Evolutionary conservation across 2,888 invertebrate species (phyloP).

Genomic region (Fissipunctia ypsillon): DNA sequence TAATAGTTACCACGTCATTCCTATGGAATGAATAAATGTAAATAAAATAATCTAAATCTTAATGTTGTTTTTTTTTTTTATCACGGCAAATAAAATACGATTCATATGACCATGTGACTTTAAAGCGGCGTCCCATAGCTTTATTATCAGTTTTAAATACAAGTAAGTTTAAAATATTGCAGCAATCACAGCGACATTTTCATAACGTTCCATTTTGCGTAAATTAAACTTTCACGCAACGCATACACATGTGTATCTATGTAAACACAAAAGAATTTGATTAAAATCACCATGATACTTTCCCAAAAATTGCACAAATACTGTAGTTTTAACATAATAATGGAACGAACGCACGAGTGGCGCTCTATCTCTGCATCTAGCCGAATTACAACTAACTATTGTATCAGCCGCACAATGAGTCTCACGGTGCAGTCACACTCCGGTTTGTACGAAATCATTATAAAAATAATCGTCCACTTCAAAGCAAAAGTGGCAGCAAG

Average conservation of each 20-base stretch:
- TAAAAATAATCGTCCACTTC: slow-evolving; percentile 37
- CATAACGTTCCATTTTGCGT: slow-evolving; percentile 2
- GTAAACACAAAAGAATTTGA: slow-evolving; percentile 51
- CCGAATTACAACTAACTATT: slow-evolving; percentile 62
- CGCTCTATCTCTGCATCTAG: slow-evolving; percentile 63
- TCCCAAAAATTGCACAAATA: slow-evolving; percentile 61
- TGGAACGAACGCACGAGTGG: slow-evolving; percentile 59
- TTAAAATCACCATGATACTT: slow-evolving; percentile 57
- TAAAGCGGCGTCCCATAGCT: neutral
- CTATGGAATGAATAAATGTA: slow-evolving; percentile 62
- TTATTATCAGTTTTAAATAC: neutral
- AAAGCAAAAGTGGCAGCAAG: slow-evolving; percentile 1
- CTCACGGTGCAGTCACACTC: slow-evolving; percentile 52
- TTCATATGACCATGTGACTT: slow-evolving; percentile 18
- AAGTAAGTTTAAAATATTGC: slow-evolving; percentile 3
- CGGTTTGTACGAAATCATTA: slow-evolving; percentile 48
- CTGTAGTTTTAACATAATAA: slow-evolving; percentile 50
- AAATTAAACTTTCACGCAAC: slow-evolving; percentile 28
- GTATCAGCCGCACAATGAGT: slow-evolving; percentile 57
- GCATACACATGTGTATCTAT: neutral
- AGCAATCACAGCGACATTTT: neutral
- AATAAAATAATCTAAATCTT: slow-evolving; percentile 32
- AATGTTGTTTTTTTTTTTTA: slow-evolving; percentile 32
- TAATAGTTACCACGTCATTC: slow-evolving; percentile 56
- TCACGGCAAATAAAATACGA: neutral